Evolutionary conservation across 64 coral and sea anemone genomes (phyloP), one percentile per base, ranked within the genome.

Genomic region (Actinia equina): DNA sequence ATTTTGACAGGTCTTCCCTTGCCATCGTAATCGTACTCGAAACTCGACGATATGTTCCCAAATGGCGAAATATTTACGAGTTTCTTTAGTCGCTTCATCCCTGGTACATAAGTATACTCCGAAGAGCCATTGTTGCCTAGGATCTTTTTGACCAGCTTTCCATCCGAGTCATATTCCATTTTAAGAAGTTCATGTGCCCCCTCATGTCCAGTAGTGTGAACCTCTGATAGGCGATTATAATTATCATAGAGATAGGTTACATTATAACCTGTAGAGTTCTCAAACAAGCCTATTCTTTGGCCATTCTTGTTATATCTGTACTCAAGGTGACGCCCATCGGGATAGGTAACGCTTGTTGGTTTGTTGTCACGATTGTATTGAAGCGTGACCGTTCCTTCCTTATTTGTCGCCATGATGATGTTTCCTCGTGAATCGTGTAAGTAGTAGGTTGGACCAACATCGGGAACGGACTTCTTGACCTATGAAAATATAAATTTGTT

Each of bases 21-120:
- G 1, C 59, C 58, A 82, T 95, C 87, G 51, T 95, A 92, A 37
- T 88, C 77, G 59, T 95, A 95, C 53, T 95, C 94, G 88, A 92
- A 95, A 23, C 51, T 88, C 11, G 86, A 92, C 11, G 77, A 79
- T 18, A 74, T 41, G 17, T 83, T 85, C 20, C 92, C 87, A 25
- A 86, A 83, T 18, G 92, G 83, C 13, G 60, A 89, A 69, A 63
- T 71, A 53, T 93, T 93, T 52, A 84, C 84, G 16, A 89, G 44
- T 59, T 89, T 88, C 18, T 79, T 85, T 16, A 89, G 30, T 43
- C 88, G 85, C 63, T 18, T 80, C 20, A 46, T 93, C 46, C 83
- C 59, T 71, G 87, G 43, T 2, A 86, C 57, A 15, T 86, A 93
- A 42, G 55, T 42, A 51, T 93, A 89, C 10, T 70, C 53, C 25